These are phyloP conservation scores for Dendrolimus pini DNA, from an alignment of 2,888 invertebrate species.

Conservation along the genomic window DNA sequence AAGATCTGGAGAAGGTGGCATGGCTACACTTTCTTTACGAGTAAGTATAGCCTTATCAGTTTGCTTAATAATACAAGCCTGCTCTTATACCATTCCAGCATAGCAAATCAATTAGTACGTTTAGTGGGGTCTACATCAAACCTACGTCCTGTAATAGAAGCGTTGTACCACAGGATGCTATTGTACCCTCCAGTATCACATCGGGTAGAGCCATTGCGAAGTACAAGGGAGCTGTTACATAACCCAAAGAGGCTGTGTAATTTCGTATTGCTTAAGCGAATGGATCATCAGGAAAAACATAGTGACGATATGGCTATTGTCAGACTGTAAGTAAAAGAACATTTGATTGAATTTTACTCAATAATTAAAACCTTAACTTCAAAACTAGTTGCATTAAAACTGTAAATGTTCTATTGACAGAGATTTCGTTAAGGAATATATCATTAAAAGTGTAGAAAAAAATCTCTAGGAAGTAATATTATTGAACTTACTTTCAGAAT, in stretches of 20 bases:
- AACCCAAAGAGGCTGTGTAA: constrained; percentile 89
- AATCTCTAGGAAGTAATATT: constrained; percentile 11
- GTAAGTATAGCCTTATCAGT: too few species aligned
- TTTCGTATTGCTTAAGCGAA: constrained; percentile 81
- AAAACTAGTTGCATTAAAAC: too few species aligned
- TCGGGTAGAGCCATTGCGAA: constrained; percentile 89
- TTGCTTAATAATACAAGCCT: too few species aligned
- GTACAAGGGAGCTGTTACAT: constrained; percentile 86
- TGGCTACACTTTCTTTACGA: too few species aligned
- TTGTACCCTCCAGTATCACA: constrained; percentile 91
- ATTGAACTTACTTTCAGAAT: constrained; percentile 66
- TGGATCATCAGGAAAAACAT: constrained; percentile 67
- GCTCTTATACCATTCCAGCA: constrained; percentile 66
- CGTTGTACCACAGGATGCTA: constrained; percentile 94
- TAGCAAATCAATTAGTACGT: constrained; percentile 91
- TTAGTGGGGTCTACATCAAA: constrained; percentile 91
- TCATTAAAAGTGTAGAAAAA: constrained; percentile 3
- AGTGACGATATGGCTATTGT: constrained; percentile 89
- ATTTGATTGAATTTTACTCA: neutral
- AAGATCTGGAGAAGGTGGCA: too few species aligned
- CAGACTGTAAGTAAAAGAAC: constrained; percentile 80
- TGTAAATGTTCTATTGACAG: too few species aligned
- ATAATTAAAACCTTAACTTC: too few species aligned
- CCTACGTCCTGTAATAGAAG: constrained; percentile 93
- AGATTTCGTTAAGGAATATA: too few species aligned